phyloP scores from a whole-genome alignment of 2,113 vertebrate genomes.

The Crypturellus undulatus region DNA sequence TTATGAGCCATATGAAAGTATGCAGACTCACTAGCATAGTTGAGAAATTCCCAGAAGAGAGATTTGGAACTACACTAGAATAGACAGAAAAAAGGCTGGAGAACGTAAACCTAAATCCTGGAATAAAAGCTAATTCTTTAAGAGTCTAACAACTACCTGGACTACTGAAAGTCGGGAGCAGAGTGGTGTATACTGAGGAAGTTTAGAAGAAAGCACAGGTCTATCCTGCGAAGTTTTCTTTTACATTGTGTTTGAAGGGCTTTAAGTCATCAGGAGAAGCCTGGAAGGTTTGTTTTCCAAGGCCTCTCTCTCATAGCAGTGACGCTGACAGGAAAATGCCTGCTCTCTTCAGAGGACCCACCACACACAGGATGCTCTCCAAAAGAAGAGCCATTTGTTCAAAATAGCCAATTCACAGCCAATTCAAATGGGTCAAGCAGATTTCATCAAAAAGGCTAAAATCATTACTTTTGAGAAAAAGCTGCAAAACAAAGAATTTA shows the following conservation, averaged over 20 bases:
- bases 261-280: background rate
- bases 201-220: background rate
- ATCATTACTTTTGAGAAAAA: background rate
- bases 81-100: background rate
- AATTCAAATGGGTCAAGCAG: background rate
- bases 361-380: background rate
- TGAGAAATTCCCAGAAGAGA: conserved; percentile 30
- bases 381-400: background rate
- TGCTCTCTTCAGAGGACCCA: background rate
- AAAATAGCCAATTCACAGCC: background rate
- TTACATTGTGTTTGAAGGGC: background rate
- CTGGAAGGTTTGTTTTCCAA: conserved; percentile 4
- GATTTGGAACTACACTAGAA: conserved; percentile 36
- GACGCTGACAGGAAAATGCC: background rate
- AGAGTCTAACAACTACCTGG: background rate
- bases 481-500: background rate
- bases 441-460: background rate
- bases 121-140: conserved; percentile 32
- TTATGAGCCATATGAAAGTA: conserved; percentile 38
- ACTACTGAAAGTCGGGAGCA: background rate
- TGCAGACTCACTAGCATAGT: background rate
- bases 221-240: background rate
- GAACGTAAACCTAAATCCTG: conserved; percentile 23
- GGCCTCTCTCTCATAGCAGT: conserved; percentile 13
- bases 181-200: background rate